Evolutionary conservation across 2,113 vertebrate species (phyloP).

Genomic region (Shinisaurus crocodilurus): DNA sequence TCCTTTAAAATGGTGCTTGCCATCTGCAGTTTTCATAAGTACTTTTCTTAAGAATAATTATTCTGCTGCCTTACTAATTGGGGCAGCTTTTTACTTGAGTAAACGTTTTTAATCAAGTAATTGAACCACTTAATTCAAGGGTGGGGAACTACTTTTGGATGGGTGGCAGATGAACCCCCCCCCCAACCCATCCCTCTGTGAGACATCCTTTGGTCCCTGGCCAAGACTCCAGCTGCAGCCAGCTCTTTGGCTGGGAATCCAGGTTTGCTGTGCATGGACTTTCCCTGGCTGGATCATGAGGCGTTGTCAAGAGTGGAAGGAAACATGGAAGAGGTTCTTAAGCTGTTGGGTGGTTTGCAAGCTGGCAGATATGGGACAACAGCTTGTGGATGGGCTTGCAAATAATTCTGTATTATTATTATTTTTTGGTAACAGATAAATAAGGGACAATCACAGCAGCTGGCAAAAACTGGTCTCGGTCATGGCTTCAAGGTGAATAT

Average conservation of each 20-base stretch:
- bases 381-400: neutral
- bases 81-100: neutral
- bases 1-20: neutral
- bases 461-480: neutral
- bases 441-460: neutral
- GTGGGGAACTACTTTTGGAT: no score
- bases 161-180: no score
- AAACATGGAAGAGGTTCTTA: neutral
- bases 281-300: no score
- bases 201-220: no score
- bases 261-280: no score
- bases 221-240: no score
- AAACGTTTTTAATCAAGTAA: neutral
- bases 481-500: neutral
- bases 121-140: no score
- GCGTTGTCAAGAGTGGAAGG: no score
- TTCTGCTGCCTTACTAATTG: neutral
- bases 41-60: no score
- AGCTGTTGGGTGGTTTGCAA: neutral
- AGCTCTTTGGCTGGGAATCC: no score
- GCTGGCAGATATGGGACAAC: neutral
- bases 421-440: neutral
- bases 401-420: neutral
- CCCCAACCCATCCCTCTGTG: no score
- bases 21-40: no score